These are phyloP conservation scores for Idaea aversata DNA, from an alignment of 2,888 invertebrate genomes.

Conservation along the genomic window DNA sequence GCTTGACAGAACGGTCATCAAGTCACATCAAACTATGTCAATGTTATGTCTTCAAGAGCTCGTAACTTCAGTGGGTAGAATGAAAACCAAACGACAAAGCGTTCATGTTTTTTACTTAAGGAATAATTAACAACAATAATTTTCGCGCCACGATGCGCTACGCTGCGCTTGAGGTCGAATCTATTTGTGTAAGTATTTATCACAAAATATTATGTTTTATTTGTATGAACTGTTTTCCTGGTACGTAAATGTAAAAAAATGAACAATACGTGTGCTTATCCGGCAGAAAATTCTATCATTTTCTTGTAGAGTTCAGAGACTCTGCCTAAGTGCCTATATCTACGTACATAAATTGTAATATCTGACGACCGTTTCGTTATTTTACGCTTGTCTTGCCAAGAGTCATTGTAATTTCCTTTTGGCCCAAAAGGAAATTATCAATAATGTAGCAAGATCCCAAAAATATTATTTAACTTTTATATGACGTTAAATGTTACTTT, in stretches of 20 bases:
- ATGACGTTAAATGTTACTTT: no score
- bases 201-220: conserved; percentile 30
- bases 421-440: neutral
- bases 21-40: conserved; percentile 65
- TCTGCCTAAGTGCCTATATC: neutral
- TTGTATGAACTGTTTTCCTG: conserved; percentile 22
- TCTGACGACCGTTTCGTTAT: neutral
- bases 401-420: neutral
- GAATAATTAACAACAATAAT: conserved; percentile 61
- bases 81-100: conserved; percentile 52
- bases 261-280: neutral
- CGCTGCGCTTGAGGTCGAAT: conserved; percentile 62
- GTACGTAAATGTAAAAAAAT: neutral
- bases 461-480: no score
- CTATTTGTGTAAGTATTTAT: conserved; percentile 47
- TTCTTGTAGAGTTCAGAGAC: conserved; percentile 6
- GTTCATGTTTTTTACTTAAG: conserved; percentile 55
- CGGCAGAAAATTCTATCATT: neutral
- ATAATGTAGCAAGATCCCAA: neutral
- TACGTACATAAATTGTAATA: neutral
- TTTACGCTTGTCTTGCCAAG: neutral
- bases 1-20: conserved; percentile 43
- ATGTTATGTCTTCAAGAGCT: conserved; percentile 71
- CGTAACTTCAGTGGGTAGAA: conserved; percentile 36
- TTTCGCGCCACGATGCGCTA: conserved; percentile 77